Base-by-base conservation (phyloP, 2,797 vertebrate genomes). In the Chanos chanos region DNA sequence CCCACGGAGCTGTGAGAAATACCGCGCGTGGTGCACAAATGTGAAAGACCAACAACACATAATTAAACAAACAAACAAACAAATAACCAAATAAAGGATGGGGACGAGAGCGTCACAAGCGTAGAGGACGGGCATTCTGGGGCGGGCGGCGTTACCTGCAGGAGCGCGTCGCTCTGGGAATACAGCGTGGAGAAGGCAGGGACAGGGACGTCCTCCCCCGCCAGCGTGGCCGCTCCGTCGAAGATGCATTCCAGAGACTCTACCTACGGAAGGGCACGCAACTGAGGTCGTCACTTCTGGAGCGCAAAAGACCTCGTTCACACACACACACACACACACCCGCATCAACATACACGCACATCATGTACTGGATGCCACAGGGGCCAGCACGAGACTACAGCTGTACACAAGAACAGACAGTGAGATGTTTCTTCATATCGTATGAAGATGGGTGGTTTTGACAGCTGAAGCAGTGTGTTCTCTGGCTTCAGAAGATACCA, bases 111-210 rank as follows among this genome's bases (percentile, higher is more conserved):
- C n/a, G 31, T 18, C 16, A 33, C 48, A 44, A 30, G 31, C 28
- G 24, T 24, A 13, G 3, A 30, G 9, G 9, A 8, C 8, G 73
- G 2, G 48, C 37, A n/a, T n/a, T n/a, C n/a, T n/a, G 3, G 31
- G 27, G 6, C 19, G 39, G 51, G 57, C 52, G 24, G 34, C 44
- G 58, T 89, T 91, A 91, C 89, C 89, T 91, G 87, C 59, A 84
- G 81, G 76, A 85, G 76, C 70, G 82, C n/a, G 68, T 82, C 80
- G 80, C 81, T 85, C 70, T 84, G 85, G 2, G 86, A 80, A 78
- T 87, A 90, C 65, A 89, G 82, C 49, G 85, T 85, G 57, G 85
- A 85, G 78, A 88, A 89, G 64, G 85, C 78, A 3, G 85, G 85
- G 66, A 79, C 80, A 36, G 75, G 82, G 27, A 81, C 81, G 47